Percentiles rank a stretch among this genome's conserved stretches.
phyloP scores from a whole-genome alignment of 2,797 vertebrate species.

The Cetoscarus ocellatus region DNA sequence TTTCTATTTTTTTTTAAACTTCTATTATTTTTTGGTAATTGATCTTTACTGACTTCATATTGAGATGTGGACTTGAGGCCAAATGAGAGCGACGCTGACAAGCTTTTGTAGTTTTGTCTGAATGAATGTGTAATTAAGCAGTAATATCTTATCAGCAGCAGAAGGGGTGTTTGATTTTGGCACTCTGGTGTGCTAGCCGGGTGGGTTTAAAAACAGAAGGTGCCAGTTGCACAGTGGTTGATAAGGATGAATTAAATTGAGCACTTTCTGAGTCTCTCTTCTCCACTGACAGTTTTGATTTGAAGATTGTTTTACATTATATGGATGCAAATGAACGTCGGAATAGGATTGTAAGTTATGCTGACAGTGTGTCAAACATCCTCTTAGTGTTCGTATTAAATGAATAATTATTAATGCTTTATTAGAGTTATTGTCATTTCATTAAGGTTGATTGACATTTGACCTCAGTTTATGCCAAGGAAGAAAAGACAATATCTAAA shows the following conservation, averaged over 20 bases:
- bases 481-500: slow-evolving; percentile 67
- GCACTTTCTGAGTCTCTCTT: not conserved
- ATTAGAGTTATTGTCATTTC: slow-evolving; percentile 25
- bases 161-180: slow-evolving; percentile 4
- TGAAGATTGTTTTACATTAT: slow-evolving; percentile 21
- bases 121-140: slow-evolving; percentile 34
- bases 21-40: not conserved
- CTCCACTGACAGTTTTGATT: slow-evolving; percentile 12
- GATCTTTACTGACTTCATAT: too few species aligned
- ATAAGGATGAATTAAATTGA: not conserved
- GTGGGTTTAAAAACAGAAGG: not conserved
- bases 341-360: slow-evolving; percentile 33
- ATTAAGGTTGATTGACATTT: slow-evolving; percentile 41
- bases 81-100: not conserved
- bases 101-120: not conserved
- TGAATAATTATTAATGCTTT: slow-evolving; percentile 12
- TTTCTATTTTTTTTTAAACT: not conserved
- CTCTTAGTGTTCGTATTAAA: slow-evolving; percentile 19
- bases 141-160: not conserved
- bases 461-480: slow-evolving; percentile 71
- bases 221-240: slow-evolving; percentile 2
- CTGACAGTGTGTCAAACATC: slow-evolving; percentile 4
- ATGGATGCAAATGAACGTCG: slow-evolving; percentile 9
- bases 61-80: not conserved
- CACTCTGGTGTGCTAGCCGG: not conserved